phyloP scores from a whole-genome alignment of 2,888 invertebrate genomes.

The Pedicia rivosa region DNA sequence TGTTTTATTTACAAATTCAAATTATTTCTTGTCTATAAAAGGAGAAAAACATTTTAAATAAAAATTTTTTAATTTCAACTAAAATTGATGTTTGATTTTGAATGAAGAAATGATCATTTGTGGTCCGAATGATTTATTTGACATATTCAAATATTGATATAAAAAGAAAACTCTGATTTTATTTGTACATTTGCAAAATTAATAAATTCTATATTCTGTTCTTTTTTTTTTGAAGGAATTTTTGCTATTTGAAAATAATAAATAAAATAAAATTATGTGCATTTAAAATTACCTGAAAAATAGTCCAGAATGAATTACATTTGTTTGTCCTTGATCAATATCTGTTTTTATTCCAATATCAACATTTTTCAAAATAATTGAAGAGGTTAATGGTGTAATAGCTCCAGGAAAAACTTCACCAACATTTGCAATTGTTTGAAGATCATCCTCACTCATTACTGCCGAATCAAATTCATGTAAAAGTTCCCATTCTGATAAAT shows the following conservation, averaged over 20 bases:
- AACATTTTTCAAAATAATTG: constrained; percentile 18
- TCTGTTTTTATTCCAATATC: neutral
- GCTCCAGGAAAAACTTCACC: constrained; percentile 54
- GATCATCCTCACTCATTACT: constrained; percentile 44
- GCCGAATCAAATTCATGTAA: constrained; percentile 61
- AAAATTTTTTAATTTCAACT: too few relatives aligned
- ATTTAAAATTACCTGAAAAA: neutral
- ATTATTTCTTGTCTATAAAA: too few relatives aligned
- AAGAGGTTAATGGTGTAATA: constrained; percentile 36
- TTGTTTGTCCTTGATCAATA: neutral
- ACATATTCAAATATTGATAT: too few relatives aligned
- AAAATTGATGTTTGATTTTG: too few relatives aligned
- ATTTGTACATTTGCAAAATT: too few relatives aligned
- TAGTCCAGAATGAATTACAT: constrained; percentile 1
- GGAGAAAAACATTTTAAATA: too few relatives aligned
- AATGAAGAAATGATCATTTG: too few relatives aligned
- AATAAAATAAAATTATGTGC: neutral
- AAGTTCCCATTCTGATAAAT: constrained; percentile 63
- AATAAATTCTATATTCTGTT: too few relatives aligned
- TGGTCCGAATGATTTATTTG: too few relatives aligned
- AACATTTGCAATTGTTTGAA: constrained; percentile 53
- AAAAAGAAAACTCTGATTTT: too few relatives aligned
- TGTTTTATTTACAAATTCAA: too few relatives aligned
- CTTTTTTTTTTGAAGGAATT: too few relatives aligned
- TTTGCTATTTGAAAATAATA: neutral